phyloP scores from a whole-genome alignment of 2,113 vertebrate species.

The Spea bombifrons region DNA sequence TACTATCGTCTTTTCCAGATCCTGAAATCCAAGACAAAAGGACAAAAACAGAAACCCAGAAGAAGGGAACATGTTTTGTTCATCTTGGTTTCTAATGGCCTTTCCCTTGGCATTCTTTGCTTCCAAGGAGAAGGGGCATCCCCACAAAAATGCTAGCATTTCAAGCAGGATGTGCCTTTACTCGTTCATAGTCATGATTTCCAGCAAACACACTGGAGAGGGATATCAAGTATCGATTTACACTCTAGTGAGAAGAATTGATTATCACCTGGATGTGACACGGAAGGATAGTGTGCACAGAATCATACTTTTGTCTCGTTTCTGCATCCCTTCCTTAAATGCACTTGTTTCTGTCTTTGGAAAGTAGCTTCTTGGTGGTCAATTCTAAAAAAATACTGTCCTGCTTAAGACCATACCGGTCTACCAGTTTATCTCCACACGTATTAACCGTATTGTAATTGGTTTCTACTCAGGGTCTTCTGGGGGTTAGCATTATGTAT shows the following conservation, averaged over 20 bases:
- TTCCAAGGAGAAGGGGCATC: slow-evolving; percentile 59
- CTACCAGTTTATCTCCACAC: no score
- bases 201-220: slow-evolving; percentile 39
- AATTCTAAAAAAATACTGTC: no score
- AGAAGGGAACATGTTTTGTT: slow-evolving; percentile 75
- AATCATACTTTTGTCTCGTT: background rate
- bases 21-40: slow-evolving; percentile 65
- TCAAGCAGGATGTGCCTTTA: slow-evolving; percentile 59
- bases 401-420: no score
- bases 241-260: slow-evolving; percentile 27
- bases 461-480: no score
- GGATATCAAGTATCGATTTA: slow-evolving; percentile 32
- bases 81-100: slow-evolving; percentile 61
- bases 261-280: background rate
- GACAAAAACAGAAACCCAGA: slow-evolving; percentile 65
- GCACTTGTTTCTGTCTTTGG: no score
- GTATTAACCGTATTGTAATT: no score
- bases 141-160: slow-evolving; percentile 65
- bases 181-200: slow-evolving; percentile 69
- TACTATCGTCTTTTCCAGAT: slow-evolving; percentile 67
- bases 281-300: background rate
- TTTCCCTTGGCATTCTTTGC: slow-evolving; percentile 30
- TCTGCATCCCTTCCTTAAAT: background rate
- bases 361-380: no score
- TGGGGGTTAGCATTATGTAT: no score